phyloP scores from a whole-genome alignment of 1,140 invertebrate genomes.

The Drosophila ironensis region DNA sequence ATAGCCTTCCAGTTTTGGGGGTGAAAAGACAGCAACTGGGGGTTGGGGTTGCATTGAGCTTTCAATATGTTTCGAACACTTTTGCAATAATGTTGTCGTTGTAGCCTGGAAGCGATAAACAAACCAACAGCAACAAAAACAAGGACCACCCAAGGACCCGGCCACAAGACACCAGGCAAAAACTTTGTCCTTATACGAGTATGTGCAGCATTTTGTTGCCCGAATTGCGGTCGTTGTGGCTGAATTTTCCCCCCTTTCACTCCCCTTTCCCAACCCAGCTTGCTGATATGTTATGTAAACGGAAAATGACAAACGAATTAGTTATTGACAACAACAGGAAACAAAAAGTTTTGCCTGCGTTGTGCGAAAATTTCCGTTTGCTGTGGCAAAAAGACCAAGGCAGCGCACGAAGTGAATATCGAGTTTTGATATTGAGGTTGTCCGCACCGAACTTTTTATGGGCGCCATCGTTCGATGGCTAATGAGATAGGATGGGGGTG shows the following conservation, averaged over 20 bases:
- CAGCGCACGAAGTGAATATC: conserved; percentile 7
- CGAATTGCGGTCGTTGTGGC: conserved; percentile 35
- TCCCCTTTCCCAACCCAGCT: neutral
- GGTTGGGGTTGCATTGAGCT: conserved; percentile 17
- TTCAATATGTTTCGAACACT: conserved; percentile 76
- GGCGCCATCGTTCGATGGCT: conserved; percentile 23
- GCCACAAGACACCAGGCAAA: conserved; percentile 55
- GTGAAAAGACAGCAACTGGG: neutral
- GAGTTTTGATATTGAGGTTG: conserved; percentile 28
- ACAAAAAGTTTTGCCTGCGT: conserved; percentile 58
- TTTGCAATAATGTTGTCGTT: conserved; percentile 66
- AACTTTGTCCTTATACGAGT: conserved; percentile 74
- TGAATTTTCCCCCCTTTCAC: neutral
- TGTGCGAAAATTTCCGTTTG: conserved; percentile 73
- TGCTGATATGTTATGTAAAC: conserved; percentile 68
- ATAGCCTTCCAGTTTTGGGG: neutral
- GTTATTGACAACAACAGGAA: conserved; percentile 80
- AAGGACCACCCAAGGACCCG: conserved; percentile 35
- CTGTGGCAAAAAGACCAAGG: conserved; percentile 35
- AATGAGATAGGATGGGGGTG: conserved; percentile 55
- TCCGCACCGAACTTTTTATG: conserved; percentile 5
- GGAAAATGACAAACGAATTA: conserved; percentile 80
- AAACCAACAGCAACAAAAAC: conserved; percentile 53
- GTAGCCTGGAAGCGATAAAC: conserved; percentile 61
- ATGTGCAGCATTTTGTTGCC: conserved; percentile 68